phyloP scores from a whole-genome alignment of 2,797 vertebrate species.

The Alcedo atthis region DNA sequence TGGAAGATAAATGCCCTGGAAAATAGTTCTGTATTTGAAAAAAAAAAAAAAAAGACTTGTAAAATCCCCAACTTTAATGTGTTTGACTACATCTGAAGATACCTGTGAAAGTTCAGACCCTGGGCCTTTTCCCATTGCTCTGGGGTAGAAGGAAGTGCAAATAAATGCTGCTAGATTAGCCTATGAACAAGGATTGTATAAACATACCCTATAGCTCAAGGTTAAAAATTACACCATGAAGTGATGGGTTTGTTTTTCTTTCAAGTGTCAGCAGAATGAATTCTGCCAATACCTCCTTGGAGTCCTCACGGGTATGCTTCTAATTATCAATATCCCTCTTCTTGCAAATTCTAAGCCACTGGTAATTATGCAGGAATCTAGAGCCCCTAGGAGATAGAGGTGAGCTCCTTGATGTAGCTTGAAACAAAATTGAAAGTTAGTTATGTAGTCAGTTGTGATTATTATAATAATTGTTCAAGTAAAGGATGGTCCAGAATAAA shows the following conservation, averaged over 20 bases:
- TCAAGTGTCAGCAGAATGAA: not conserved
- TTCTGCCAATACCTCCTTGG: not conserved
- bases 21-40: not conserved
- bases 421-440: not conserved
- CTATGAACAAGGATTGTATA: not conserved
- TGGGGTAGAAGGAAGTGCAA: constrained; percentile 1
- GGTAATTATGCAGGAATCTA: not conserved
- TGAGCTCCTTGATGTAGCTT: not conserved
- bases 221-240: not conserved
- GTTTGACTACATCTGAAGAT: not conserved
- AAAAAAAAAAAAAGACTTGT: not conserved
- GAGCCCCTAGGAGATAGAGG: not conserved
- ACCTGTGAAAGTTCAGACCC: not conserved
- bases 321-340: constrained; percentile 31
- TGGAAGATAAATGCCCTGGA: not conserved
- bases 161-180: not conserved
- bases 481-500: not conserved
- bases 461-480: not conserved
- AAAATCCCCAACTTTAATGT: not conserved
- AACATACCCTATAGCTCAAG: not conserved
- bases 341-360: not conserved
- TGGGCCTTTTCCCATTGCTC: not conserved
- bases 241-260: not conserved
- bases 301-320: not conserved
- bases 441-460: not conserved